Evolutionary conservation across 2,797 vertebrate genomes (phyloP).

Genomic region (Onychomys arenicola): DNA sequence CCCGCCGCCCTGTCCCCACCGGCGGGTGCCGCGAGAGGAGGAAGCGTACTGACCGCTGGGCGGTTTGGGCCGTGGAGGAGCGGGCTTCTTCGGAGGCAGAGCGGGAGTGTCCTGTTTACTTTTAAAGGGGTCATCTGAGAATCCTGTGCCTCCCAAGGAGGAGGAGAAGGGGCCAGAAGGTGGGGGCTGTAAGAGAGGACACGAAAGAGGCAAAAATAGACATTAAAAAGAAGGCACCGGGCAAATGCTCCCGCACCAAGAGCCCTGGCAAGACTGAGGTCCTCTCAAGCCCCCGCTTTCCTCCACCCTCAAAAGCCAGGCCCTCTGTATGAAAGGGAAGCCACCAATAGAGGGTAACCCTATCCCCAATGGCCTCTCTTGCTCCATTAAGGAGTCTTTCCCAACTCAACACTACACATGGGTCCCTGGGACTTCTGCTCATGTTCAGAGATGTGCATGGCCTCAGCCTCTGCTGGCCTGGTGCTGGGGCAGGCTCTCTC

Average conservation of each 20-base stretch:
- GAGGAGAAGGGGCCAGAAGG: constrained; percentile 87
- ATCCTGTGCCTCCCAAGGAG: constrained; percentile 89
- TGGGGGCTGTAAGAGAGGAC: constrained; percentile 85
- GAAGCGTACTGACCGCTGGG: constrained; percentile 94
- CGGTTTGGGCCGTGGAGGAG: constrained; percentile 96
- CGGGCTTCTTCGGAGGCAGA: constrained; percentile 96
- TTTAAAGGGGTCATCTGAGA: constrained; percentile 96
- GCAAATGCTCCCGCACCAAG: background rate
- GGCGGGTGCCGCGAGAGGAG: background rate
- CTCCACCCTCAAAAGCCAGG: background rate
- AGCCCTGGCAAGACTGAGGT: background rate
- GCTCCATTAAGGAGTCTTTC: background rate
- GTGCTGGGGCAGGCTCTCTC: background rate
- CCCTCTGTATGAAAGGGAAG: background rate
- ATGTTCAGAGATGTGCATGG: background rate
- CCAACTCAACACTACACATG: background rate
- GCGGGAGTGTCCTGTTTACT: constrained; percentile 95
- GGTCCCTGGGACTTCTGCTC: background rate
- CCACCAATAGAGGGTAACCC: background rate
- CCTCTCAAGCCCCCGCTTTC: background rate
- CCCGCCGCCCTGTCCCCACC: background rate
- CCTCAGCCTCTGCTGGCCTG: background rate
- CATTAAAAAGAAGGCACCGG: background rate
- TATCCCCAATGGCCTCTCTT: background rate
- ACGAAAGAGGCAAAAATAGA: constrained; percentile 67